Conservation (phyloP, 2,113 vertebrate genomes). For the Scomber scombrus region DNA sequence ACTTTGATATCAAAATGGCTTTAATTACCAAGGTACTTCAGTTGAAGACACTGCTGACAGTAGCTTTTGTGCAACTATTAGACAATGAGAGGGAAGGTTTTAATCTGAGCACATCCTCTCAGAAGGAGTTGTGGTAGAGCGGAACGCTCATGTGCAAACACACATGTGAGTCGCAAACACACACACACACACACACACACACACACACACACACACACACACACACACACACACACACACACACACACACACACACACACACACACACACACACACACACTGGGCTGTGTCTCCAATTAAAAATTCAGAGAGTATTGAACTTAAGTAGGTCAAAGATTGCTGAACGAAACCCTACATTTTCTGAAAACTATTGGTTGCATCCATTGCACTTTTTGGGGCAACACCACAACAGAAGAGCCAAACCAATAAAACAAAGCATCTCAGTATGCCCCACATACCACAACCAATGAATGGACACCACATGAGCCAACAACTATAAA, state of each 20-base stretch:
- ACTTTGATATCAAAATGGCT: background rate
- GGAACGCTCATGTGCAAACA: conserved; percentile 25
- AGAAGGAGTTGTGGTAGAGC: conserved; percentile 8
- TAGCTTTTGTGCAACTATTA: conserved; percentile 9
- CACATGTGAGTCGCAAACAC: background rate
- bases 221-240: too few species aligned
- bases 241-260: background rate
- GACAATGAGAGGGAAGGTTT: conserved; percentile 23
- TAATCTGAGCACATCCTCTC: conserved; percentile 23
- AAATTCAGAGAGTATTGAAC: background rate
- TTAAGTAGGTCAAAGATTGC: too few species aligned
- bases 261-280: too few species aligned
- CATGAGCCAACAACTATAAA: background rate
- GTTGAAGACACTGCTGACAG: background rate
- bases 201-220: too few species aligned
- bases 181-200: background rate
- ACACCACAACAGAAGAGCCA: background rate
- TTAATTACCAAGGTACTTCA: background rate
- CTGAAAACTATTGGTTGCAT: background rate
- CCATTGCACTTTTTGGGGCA: background rate
- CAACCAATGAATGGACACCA: background rate
- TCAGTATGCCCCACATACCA: too few species aligned
- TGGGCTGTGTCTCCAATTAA: background rate
- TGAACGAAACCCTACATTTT: too few species aligned
- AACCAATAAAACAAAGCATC: background rate